These are phyloP conservation scores for Staurois parvus DNA, from an alignment of 2,797 vertebrate species.

Conservation along the genomic window DNA sequence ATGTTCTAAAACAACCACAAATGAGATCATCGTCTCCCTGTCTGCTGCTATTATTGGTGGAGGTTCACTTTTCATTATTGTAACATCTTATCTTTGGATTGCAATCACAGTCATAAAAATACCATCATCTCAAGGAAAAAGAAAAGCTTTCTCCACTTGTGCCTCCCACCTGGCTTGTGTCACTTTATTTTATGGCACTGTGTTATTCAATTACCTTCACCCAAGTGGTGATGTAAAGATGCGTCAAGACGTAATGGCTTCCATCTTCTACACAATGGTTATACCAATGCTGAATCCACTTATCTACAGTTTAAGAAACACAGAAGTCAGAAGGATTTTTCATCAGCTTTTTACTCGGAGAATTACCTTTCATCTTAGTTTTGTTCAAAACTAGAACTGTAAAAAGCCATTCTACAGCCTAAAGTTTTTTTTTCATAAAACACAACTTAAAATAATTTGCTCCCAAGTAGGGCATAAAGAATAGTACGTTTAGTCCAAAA, in stretches of 20 bases:
- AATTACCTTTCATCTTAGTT: neutral
- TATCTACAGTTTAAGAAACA: constrained; percentile 52
- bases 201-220: constrained; percentile 51
- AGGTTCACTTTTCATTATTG: constrained; percentile 32
- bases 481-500: too few species aligned
- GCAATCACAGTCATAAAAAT: constrained; percentile 41
- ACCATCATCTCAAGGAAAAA: constrained; percentile 44
- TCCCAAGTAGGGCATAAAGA: too few species aligned
- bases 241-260: constrained; percentile 23
- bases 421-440: too few species aligned
- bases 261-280: constrained; percentile 42
- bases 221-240: neutral
- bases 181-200: constrained; percentile 46
- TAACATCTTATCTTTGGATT: constrained; percentile 39
- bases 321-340: constrained; percentile 16
- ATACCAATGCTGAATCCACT: constrained; percentile 52
- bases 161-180: constrained; percentile 45
- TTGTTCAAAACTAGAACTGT: neutral
- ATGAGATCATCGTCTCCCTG: constrained; percentile 30
- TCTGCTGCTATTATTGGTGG: constrained; percentile 46
- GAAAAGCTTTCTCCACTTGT: constrained; percentile 61
- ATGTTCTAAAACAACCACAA: constrained; percentile 33
- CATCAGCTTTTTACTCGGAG: neutral
- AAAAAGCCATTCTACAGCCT: neutral
- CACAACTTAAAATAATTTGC: too few species aligned